Evolutionary conservation across 1,140 invertebrate genomes (phyloP).

Genomic region (Drosophila tsacasi): DNA sequence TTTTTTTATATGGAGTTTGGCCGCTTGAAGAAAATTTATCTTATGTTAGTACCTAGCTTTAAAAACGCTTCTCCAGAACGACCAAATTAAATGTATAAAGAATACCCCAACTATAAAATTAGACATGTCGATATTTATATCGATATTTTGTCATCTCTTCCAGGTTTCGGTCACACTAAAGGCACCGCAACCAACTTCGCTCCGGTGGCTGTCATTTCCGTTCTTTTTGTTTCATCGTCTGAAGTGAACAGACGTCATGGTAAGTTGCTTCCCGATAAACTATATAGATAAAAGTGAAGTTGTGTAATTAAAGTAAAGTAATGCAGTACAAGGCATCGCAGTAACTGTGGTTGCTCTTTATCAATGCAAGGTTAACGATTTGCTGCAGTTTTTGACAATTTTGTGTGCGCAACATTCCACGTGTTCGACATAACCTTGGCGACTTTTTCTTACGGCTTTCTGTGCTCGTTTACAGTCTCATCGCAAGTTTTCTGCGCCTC

Average conservation of each 20-base stretch:
- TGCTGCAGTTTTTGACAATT: not conserved
- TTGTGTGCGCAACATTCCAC: slow-evolving; percentile 4
- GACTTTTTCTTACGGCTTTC: slow-evolving; percentile 4
- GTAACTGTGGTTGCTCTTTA: too few relatives aligned
- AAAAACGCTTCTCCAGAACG: too few relatives aligned
- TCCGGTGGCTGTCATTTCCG: slow-evolving; percentile 23
- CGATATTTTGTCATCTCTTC: not conserved
- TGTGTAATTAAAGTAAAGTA: not conserved
- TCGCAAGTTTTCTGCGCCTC: slow-evolving; percentile 99
- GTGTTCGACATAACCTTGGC: slow-evolving; percentile 25
- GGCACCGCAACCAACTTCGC: slow-evolving; percentile 49
- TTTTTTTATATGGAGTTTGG: too few relatives aligned
- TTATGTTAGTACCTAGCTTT: too few relatives aligned
- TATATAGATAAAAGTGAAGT: not conserved
- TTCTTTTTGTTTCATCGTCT: slow-evolving; percentile 83
- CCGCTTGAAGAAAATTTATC: too few relatives aligned
- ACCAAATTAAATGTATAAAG: not conserved
- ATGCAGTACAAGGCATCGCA: not conserved
- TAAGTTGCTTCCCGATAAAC: slow-evolving; percentile 36
- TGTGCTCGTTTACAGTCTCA: slow-evolving; percentile 92
- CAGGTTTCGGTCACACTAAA: not conserved
- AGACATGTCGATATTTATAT: not conserved
- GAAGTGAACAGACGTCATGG: slow-evolving; percentile 79
- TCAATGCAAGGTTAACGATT: not conserved
- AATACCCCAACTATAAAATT: not conserved